Percentiles rank a stretch among this genome's conserved stretches.
These are phyloP conservation scores for Xiphophorus maculatus DNA, from an alignment of 2,113 vertebrate species.

Conservation along the genomic window DNA sequence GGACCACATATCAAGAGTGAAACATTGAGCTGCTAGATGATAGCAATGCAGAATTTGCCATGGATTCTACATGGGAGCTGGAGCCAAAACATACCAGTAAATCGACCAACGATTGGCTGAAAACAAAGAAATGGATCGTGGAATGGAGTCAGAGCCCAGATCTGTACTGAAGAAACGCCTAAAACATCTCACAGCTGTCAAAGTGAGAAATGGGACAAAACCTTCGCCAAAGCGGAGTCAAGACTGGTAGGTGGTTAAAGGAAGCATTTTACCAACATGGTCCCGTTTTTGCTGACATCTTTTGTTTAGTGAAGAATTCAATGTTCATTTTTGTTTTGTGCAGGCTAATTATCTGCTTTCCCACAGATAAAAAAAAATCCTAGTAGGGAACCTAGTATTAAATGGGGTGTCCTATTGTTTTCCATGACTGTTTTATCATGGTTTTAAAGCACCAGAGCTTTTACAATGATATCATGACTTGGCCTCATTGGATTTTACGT, in stretches of 20 bases:
- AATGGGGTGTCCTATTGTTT: background rate
- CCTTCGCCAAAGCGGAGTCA: background rate
- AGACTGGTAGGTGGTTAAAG: background rate
- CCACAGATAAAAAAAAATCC: too few species aligned
- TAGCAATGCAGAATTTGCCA: background rate
- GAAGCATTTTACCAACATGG: background rate
- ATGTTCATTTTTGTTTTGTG: too few species aligned
- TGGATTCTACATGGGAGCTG: background rate
- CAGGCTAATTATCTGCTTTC: too few species aligned
- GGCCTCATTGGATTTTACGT: slow-evolving; percentile 25
- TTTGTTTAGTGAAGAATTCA: too few species aligned
- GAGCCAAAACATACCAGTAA: background rate
- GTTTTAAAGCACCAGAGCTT: background rate
- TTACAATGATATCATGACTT: slow-evolving; percentile 19
- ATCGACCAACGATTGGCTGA: too few species aligned
- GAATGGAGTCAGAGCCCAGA: background rate
- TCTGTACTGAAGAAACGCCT: too few species aligned
- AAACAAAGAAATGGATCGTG: background rate
- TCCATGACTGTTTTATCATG: background rate
- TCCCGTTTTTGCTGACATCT: too few species aligned
- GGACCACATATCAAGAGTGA: too few species aligned
- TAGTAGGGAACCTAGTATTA: background rate
- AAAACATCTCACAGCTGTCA: background rate
- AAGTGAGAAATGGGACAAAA: background rate
- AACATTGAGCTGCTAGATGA: too few species aligned